phyloP scores from a whole-genome alignment of 2,888 invertebrate genomes.

The Sipunculus nudus region DNA sequence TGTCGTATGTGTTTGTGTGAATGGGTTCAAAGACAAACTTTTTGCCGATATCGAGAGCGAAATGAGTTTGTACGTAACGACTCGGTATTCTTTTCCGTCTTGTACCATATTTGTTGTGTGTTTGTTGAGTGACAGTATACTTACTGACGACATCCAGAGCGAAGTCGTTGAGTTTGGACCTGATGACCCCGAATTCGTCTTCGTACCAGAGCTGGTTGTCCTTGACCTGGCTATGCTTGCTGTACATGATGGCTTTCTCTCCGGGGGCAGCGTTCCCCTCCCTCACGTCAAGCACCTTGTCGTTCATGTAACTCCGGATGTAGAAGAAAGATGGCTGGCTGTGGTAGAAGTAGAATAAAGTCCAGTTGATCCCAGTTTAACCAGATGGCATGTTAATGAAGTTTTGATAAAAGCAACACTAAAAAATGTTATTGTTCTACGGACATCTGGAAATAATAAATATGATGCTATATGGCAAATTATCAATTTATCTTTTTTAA shows the following conservation, averaged over 20 bases:
- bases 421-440: too few relatives aligned
- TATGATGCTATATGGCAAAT: too few relatives aligned
- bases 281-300: constrained; percentile 24
- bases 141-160: constrained; percentile 19
- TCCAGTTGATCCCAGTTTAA: background rate
- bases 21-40: too few relatives aligned
- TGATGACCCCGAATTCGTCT: constrained; percentile 22
- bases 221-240: constrained; percentile 11
- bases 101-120: too few relatives aligned
- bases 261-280: constrained; percentile 13
- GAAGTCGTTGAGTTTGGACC: constrained; percentile 26
- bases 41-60: too few relatives aligned
- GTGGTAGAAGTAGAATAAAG: background rate
- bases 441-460: too few relatives aligned
- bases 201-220: constrained; percentile 34
- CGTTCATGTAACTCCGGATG: constrained; percentile 22
- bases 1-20: too few relatives aligned
- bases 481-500: too few relatives aligned
- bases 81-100: too few relatives aligned
- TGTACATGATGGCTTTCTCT: constrained; percentile 14
- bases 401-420: too few relatives aligned
- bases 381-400: background rate
- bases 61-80: too few relatives aligned
- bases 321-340: constrained; percentile 10
- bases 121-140: background rate